Evolutionary conservation across 1,140 invertebrate species (phyloP), one percentile per base, ranked within the genome.

Genomic region (Nasonia vitripennis): DNA sequence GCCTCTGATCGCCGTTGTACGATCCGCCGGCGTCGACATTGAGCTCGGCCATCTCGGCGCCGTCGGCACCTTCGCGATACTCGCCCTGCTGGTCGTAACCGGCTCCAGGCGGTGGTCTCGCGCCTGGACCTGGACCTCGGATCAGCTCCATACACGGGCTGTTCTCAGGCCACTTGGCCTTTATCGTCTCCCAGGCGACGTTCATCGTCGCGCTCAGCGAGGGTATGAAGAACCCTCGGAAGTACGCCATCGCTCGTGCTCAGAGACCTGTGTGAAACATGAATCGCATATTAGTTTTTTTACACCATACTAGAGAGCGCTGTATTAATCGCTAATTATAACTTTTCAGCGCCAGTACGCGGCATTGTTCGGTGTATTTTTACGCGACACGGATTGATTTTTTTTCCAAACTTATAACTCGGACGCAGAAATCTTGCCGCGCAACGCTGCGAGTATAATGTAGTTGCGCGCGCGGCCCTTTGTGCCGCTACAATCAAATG

Each of bases 161-260:
- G 81, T 95, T 96, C 45, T 96, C 95, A 37, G 97, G 97, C 91
- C 97, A 95, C 89, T 96, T 95, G 87, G 96, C 95, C 84, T 96
- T 95, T 48, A 97, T 94, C 27, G 96, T 96, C 91, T 97, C 96
- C 95, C 96, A 95, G 2, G 96, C 96, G 78, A 97, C 96, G 90
- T 96, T 96, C 86, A 97, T 90, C 23, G 96, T 95, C 89, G 96
- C 96, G 88, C 95, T 94, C 73, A 97, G 90, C 45, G 96, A 96
- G 20, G 97, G 97, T 87, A 96, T 93, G 78, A 93, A 94, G 81
- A 95, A 94, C 86, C 95, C 94, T 41, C 95, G 94, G 81, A 96
- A 94, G 87, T 94, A 91, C 78, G 94, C 93, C 95, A 95, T 95
- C 74, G 68, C 55, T 62, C 55, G 20, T 14, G 55, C 55, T 62